Base-by-base conservation (phyloP, 2,113 vertebrate species). In the Phrynosoma platyrhinos region DNA sequence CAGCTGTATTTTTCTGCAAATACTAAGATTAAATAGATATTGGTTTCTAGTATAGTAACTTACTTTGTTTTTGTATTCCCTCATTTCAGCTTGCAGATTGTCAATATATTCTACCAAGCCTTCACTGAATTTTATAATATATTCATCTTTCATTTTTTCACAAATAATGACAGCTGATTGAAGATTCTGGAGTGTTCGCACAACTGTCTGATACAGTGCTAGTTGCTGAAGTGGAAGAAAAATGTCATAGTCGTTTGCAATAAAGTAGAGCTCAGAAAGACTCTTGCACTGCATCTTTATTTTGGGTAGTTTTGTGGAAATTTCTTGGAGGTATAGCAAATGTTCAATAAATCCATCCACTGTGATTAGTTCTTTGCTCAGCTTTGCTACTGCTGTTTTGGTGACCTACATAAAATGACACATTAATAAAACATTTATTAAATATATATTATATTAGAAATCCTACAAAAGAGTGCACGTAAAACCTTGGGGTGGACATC, bases 11-110 rank as follows among this genome's bases (percentile, higher is more conserved):
- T 32, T 13, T 53, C 66, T 80, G 9, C n/a, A 71, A 52, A 58
- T 32, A 40, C 47, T 77, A 23, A 88, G 13, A 9, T 68, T 18
- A 32, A 77, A 76, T 7, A 42, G n/a, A 74, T 87, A 3, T 40
- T 81, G 81, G 13, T 62, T 72, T 72, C 47, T 58, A 8, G 2
- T 30, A 5, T 23, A 42, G 12, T 81, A 62, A 93, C 96, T 93
- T 95, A 97, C 96, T 88, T 96, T 96, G 83, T 76, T 74, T 86
- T 95, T 96, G 72, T 97, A 90, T 23, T 95, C 88, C 69, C 91
- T 88, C 71, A 96, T 87, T 5, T 96, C 94, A 75, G 78, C 86
- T 58, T 90, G 91, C 21, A 97, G 90, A 16, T 86, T 64, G 40
- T 69, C 83, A 64, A 96, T 86, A 66, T 87, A 93, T 16, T 85